These are phyloP conservation scores for Dasyurus viverrinus DNA, from an alignment of 2,113 vertebrate genomes.

Conservation along the genomic window DNA sequence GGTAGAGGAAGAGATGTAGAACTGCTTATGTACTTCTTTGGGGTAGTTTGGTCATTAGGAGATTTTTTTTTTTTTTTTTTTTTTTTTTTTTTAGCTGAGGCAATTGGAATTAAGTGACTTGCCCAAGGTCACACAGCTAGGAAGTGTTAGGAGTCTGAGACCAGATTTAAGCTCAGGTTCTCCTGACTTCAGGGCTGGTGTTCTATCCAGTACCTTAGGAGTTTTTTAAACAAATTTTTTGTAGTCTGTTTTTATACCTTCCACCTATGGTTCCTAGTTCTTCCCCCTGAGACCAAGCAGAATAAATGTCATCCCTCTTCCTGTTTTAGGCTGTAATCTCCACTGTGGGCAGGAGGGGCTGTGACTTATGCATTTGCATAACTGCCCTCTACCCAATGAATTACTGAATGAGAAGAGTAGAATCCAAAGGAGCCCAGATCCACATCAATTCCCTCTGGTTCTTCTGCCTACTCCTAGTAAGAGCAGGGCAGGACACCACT, in stretches of 20 bases:
- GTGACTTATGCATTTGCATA: neutral
- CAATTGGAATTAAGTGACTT: no score
- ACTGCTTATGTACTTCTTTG: neutral
- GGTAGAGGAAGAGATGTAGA: neutral
- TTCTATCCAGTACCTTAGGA: neutral
- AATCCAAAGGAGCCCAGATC: neutral
- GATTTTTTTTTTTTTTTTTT: neutral
- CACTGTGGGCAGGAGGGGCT: neutral
- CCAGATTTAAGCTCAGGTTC: no score
- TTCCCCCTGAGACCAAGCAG: neutral
- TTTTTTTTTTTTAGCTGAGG: neutral
- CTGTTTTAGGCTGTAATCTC: neutral
- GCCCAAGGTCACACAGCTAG: no score
- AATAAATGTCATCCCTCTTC: neutral
- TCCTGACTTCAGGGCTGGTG: no score
- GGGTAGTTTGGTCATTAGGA: neutral
- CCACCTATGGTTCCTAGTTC: neutral
- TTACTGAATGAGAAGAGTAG: neutral
- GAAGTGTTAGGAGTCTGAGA: no score
- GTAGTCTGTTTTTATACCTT: neutral
- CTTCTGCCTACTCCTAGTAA: neutral
- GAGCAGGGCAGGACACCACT: neutral
- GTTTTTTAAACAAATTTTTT: neutral
- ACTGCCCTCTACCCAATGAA: neutral
- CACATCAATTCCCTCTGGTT: neutral